Base-by-base conservation (phyloP, 1,140 invertebrate species). In the Metopolophium dirhodum region DNA sequence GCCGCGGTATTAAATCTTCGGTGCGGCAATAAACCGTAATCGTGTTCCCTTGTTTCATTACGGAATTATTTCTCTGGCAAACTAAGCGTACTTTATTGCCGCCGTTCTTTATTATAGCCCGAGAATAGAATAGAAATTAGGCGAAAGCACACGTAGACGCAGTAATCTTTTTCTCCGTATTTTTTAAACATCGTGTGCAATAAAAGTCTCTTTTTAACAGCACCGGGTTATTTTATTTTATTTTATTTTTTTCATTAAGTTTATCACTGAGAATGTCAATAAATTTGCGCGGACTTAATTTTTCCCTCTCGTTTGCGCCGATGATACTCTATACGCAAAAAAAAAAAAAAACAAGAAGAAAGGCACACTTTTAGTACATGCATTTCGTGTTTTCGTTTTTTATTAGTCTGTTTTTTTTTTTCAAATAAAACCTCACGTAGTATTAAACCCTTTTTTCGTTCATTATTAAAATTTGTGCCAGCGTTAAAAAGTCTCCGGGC, bases 381-480 rank as follows among this genome's bases (percentile, higher is more conserved):
- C 57, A 57, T 93, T 93, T 45, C 49, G 77, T 93, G 91, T 93
- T 93, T 93, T 93, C 26, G 82, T 93, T 93, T 93, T 90, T 93
- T 93, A 93, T 93, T 93, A 93, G 91, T 85, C 77, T 85, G 91
- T 85, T 93, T 93, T 93, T 93, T 93, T 91, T 93, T 93, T 57
- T 93, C 82, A 41, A 93, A 83, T 92, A 92, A 92, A 93, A 93
- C 49, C 82, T 93, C 91, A 86, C 91, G 91, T 86, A 35, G 49
- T 83, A 54, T 93, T 93, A 93, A 93, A 93, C 91, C 91, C 91
- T 93, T 93, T 92, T 93, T 93, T 85, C 49, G 91, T 93, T 93
- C 91, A 93, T 93, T 93, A 93, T 93, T 93, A 93, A 93, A 93
- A 93, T 93, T 93, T 93, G 91, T 68, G 47, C 82, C 47, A 30